Conservation (phyloP, 1,140 invertebrate genomes). For the Drosophila saltans region DNA sequence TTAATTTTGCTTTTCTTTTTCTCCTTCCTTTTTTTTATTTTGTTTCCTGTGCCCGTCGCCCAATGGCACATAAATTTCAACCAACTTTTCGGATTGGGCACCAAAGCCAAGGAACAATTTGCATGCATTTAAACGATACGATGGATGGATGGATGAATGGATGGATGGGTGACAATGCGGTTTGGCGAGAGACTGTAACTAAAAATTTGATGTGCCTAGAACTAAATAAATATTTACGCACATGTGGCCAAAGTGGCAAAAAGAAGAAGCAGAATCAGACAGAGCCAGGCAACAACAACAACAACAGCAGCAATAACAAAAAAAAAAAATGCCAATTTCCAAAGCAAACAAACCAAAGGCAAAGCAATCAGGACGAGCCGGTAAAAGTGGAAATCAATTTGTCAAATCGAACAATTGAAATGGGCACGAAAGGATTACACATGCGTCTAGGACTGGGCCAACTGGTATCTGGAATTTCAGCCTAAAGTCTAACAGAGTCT, state of each 20-base stretch:
- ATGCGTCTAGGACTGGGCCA: constrained; percentile 43
- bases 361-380: constrained; percentile 70
- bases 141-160: background rate
- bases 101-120: constrained; percentile 61
- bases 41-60: constrained; percentile 31
- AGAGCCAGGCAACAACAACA: background rate
- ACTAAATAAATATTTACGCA: constrained; percentile 79
- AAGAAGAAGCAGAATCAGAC: constrained; percentile 44
- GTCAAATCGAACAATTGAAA: constrained; percentile 80
- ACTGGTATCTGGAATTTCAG: background rate
- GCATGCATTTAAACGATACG: constrained; percentile 72
- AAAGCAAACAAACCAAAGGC: constrained; percentile 70
- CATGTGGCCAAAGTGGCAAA: constrained; percentile 73
- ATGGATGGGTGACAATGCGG: constrained; percentile 39
- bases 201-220: constrained; percentile 57
- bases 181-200: constrained; percentile 24
- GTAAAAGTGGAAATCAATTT: constrained; percentile 78
- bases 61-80: constrained; percentile 78
- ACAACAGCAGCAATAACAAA: constrained; percentile 11
- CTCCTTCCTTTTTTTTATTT: constrained; percentile 43
- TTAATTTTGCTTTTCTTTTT: constrained; percentile 53
- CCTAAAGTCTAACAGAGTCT: constrained; percentile 21
- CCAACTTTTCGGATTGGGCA: constrained; percentile 47
- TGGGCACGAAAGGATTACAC: constrained; percentile 75
- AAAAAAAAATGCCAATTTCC: constrained; percentile 67